Conservation (phyloP, 1,140 invertebrate species). For the Anastrepha ludens region DNA sequence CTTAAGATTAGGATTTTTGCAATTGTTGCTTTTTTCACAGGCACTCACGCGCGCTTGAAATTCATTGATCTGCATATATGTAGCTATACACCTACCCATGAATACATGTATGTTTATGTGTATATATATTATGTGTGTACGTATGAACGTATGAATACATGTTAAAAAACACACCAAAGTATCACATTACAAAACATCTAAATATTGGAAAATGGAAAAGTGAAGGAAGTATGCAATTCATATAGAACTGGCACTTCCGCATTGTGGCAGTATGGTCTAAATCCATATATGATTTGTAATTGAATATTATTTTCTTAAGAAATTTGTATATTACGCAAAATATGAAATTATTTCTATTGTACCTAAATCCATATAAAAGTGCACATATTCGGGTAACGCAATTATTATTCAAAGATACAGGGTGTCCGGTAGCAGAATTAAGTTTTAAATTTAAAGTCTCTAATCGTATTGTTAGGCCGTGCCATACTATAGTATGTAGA, state of each 20-base stretch:
- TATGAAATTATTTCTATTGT: neutral
- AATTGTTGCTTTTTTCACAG: constrained; percentile 48
- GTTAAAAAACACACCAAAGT: neutral
- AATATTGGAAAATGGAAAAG: neutral
- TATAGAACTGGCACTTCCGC: neutral
- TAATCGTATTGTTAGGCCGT: too few relatives aligned
- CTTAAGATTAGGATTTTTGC: constrained; percentile 18
- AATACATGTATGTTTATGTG: neutral
- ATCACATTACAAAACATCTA: neutral
- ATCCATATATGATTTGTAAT: neutral
- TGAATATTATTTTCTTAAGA: neutral
- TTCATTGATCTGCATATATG: neutral
- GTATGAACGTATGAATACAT: neutral
- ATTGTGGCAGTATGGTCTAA: neutral
- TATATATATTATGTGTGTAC: neutral
- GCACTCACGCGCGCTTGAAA: neutral
- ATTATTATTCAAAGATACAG: too few relatives aligned
- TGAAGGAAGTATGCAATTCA: neutral
- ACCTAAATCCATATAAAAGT: too few relatives aligned
- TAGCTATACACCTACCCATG: too few relatives aligned
- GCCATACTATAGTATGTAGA: too few relatives aligned
- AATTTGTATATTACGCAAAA: neutral
- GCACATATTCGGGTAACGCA: too few relatives aligned
- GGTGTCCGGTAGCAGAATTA: too few relatives aligned
- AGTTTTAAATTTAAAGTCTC: too few relatives aligned